Evolutionary conservation across 2,888 invertebrate genomes (phyloP), one percentile per base, ranked within the genome.

Genomic region (Acronicta aceris): DNA sequence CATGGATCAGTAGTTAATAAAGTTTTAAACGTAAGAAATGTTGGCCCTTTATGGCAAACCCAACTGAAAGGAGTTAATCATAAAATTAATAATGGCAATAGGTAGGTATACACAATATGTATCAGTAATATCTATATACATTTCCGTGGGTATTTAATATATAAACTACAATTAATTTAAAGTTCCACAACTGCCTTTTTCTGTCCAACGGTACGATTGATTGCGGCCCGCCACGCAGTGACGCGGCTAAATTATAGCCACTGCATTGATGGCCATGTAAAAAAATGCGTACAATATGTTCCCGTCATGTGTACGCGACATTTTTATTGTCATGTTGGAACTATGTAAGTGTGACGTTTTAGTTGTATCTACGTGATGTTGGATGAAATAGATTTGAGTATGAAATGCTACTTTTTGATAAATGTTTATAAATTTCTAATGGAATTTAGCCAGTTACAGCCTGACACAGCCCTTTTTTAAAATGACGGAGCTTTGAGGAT

Each of bases 181-280:
- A 47, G 21, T 25, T 36, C 25, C 41, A 17, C 50, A 57, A 54
- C 47, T 17, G 40, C 71, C 55, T 57, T 42, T 38, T 59, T 59
- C 50, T 49, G 62, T 58, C 63, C 58, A 30, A 63, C 54, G 36
- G 36, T 57, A 56, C 64, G 67, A 79, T 72, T 74, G 76, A 79
- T 74, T 63, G 72, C 59, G 51, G 65, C 54, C 56, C 52, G 50
- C 67, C 65, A 61, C 63, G 48, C 65, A 65, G 59, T 52, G 60
- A 55, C 67, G 41, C 63, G 21, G 60, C 59, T 76, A 74, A 79
- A 67, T 79, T 74, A 78, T 71, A 61, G 71, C 66, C 64, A 53
- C 71, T 66, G 78, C 78, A 79, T 63, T 46, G 61, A 72, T 43
- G 36, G 47, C 36, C 49, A 46, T 42, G 55, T 48, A 68, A 73